These are phyloP conservation scores for Rachycentron canadum DNA, from an alignment of 2,797 vertebrate species.

Conservation along the genomic window DNA sequence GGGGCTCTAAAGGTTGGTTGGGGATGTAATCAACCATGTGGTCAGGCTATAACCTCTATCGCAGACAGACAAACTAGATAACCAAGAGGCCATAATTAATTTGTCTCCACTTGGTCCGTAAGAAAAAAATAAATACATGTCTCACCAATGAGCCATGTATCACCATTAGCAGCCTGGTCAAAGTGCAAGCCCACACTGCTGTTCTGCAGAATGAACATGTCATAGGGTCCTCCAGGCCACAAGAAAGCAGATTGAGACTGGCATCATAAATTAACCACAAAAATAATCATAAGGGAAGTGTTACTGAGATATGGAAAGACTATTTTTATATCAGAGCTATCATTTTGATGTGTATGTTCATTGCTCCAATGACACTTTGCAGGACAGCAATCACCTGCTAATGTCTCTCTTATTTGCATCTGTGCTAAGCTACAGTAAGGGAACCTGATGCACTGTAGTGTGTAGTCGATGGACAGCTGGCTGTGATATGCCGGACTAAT, in stretches of 20 bases:
- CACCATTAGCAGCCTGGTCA: constrained; percentile 61
- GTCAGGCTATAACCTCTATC: constrained; percentile 53
- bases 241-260: constrained; percentile 24
- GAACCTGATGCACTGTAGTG: constrained; percentile 7
- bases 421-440: background rate
- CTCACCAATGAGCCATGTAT: constrained; percentile 57
- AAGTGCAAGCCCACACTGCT: constrained; percentile 56
- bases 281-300: constrained; percentile 29
- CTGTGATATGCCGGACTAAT: constrained; percentile 20
- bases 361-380: constrained; percentile 3
- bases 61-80: constrained; percentile 58
- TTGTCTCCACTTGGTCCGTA: constrained; percentile 23
- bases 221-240: constrained; percentile 26
- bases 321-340: background rate
- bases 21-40: constrained; percentile 67
- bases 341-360: constrained; percentile 1
- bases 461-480: constrained; percentile 6
- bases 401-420: constrained; percentile 19
- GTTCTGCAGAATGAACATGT: constrained; percentile 63
- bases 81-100: constrained; percentile 59
- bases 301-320: constrained; percentile 6
- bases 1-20: constrained; percentile 52
- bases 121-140: constrained; percentile 10
- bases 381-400: constrained; percentile 32
- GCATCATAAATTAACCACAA: constrained; percentile 22